These are phyloP conservation scores for Micropoecilia bifurca DNA, from an alignment of 2,797 vertebrate species.

Conservation along the genomic window DNA sequence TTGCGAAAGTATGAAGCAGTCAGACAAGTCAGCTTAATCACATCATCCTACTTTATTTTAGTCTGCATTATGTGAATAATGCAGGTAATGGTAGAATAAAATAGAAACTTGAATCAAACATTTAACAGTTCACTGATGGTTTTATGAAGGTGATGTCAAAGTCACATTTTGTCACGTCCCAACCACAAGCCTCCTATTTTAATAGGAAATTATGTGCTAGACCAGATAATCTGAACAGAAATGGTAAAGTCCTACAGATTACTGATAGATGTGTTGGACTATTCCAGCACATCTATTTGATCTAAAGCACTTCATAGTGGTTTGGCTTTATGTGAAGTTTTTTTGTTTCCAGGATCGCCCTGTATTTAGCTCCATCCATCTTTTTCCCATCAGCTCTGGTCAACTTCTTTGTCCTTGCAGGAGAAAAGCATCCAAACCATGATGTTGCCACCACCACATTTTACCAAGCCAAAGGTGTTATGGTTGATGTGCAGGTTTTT, in stretches of 20 bases:
- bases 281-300: background rate
- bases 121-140: background rate
- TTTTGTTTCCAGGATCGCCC: background rate
- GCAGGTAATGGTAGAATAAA: background rate
- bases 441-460: background rate
- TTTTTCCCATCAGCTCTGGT: background rate
- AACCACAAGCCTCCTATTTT: background rate
- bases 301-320: background rate
- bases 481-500: background rate
- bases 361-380: background rate
- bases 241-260: background rate
- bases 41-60: background rate
- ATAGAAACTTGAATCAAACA: background rate
- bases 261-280: background rate
- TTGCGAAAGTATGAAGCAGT: background rate
- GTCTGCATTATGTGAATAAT: background rate
- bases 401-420: background rate
- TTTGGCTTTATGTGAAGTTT: background rate
- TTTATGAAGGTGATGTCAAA: background rate
- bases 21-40: background rate
- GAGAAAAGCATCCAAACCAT: background rate
- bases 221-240: background rate
- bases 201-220: background rate
- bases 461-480: background rate
- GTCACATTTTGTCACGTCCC: background rate